A percentile compares a stretch with the other conserved stretches of the same genome.
phyloP scores from a whole-genome alignment of 2,888 invertebrate species.

The Pseudococcus viburni region DNA sequence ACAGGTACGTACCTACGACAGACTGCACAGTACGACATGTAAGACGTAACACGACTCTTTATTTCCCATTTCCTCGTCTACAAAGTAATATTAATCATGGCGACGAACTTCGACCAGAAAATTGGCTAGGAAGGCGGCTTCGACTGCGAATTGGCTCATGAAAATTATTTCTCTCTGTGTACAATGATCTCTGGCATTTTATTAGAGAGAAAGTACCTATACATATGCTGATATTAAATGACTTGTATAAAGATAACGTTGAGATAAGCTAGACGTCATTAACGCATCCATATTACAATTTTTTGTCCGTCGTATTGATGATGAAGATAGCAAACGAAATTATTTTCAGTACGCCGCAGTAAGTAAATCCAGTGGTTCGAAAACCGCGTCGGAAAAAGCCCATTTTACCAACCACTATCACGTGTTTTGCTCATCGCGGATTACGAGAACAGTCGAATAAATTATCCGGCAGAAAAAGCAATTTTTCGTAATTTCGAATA shows the following conservation, averaged over 20 bases:
- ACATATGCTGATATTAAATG: background rate
- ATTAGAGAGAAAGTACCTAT: background rate
- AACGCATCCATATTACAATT: background rate
- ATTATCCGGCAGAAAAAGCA: constrained; percentile 15
- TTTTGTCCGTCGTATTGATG: background rate
- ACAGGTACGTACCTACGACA: background rate
- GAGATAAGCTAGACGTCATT: constrained; percentile 13
- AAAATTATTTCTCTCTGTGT: background rate
- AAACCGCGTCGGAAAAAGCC: background rate
- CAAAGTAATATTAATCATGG: background rate
- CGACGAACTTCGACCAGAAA: constrained; percentile 19
- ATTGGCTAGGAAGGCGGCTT: background rate
- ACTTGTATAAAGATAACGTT: background rate
- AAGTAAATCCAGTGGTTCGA: background rate
- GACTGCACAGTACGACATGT: background rate
- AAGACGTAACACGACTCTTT: constrained; percentile 25
- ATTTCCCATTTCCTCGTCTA: constrained; percentile 14
- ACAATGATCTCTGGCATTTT: constrained; percentile 18
- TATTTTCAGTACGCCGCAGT: background rate
- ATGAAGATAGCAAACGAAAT: constrained; percentile 30
- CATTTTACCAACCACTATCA: constrained; percentile 6
- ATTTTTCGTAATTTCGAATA: constrained; percentile 51
- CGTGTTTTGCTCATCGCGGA: background rate
- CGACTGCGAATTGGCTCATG: background rate
- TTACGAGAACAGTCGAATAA: background rate